phyloP scores from a whole-genome alignment of 2,797 vertebrate genomes.

The Ctenopoma kingsleyae region DNA sequence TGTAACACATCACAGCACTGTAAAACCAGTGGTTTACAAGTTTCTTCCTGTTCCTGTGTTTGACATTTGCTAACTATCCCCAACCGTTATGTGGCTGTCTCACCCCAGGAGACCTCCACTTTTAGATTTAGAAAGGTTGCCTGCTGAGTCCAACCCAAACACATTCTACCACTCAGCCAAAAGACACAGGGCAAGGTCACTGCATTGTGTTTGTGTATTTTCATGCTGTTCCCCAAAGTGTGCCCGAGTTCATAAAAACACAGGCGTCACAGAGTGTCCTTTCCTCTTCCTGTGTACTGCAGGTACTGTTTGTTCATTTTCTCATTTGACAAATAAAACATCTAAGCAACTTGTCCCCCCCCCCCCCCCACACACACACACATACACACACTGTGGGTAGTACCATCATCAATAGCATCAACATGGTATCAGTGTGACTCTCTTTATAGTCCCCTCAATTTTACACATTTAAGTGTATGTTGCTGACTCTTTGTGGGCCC shows the following conservation, averaged over 20 bases:
- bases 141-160: constrained; percentile 69
- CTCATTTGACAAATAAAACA: constrained; percentile 29
- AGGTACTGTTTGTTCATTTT: constrained; percentile 16
- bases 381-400: background rate
- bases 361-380: background rate
- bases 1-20: constrained; percentile 29
- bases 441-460: constrained; percentile 22
- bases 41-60: constrained; percentile 44
- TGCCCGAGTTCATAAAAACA: constrained; percentile 49
- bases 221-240: constrained; percentile 39
- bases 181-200: constrained; percentile 65
- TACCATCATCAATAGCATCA: constrained; percentile 34
- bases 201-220: constrained; percentile 42
- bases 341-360: constrained; percentile 1
- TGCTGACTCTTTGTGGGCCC: constrained; percentile 3
- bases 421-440: constrained; percentile 36
- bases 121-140: constrained; percentile 72
- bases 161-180: constrained; percentile 57
- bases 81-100: constrained; percentile 58
- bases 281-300: constrained; percentile 9
- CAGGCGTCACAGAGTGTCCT: constrained; percentile 44
- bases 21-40: constrained; percentile 42
- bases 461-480: background rate
- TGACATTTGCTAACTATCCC: constrained; percentile 70
- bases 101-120: constrained; percentile 64